phyloP scores from a whole-genome alignment of 2,113 vertebrate genomes.

The Acrocephalus kingi region DNA sequence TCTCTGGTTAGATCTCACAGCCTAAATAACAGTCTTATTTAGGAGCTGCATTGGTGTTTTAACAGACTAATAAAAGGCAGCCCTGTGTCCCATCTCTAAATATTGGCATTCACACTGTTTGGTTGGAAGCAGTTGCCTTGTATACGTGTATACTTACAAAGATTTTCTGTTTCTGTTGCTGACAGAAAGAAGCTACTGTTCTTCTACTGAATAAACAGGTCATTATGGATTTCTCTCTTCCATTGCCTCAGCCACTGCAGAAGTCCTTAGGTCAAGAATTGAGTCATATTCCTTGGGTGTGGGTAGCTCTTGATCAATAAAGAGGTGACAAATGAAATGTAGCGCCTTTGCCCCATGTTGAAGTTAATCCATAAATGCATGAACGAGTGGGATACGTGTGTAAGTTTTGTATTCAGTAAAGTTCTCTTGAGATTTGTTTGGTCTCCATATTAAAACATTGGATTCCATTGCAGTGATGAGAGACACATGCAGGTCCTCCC shows the following conservation, averaged over 20 bases:
- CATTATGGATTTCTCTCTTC: neutral
- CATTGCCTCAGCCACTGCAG: neutral
- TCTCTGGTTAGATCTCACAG: neutral
- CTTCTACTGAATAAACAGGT: neutral
- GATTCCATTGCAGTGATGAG: neutral
- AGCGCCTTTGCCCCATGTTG: neutral
- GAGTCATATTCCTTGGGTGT: neutral
- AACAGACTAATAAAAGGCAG: constrained; percentile 26
- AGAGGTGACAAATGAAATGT: neutral
- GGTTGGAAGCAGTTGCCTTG: constrained; percentile 29
- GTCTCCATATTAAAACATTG: neutral
- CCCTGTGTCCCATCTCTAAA: constrained; percentile 18
- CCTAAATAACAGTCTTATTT: constrained; percentile 4
- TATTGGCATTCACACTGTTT: neutral
- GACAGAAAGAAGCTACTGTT: constrained; percentile 49
- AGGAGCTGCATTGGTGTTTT: neutral
- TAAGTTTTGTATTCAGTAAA: neutral
- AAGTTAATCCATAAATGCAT: neutral
- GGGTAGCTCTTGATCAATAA: neutral
- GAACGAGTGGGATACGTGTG: neutral
- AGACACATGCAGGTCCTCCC: neutral
- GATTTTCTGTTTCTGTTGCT: constrained; percentile 39
- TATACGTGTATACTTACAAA: neutral
- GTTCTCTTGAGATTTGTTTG: neutral
- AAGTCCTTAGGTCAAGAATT: neutral